Base-by-base conservation (phyloP, 2,797 vertebrate genomes). In the Chaetodon trifasciatus region DNA sequence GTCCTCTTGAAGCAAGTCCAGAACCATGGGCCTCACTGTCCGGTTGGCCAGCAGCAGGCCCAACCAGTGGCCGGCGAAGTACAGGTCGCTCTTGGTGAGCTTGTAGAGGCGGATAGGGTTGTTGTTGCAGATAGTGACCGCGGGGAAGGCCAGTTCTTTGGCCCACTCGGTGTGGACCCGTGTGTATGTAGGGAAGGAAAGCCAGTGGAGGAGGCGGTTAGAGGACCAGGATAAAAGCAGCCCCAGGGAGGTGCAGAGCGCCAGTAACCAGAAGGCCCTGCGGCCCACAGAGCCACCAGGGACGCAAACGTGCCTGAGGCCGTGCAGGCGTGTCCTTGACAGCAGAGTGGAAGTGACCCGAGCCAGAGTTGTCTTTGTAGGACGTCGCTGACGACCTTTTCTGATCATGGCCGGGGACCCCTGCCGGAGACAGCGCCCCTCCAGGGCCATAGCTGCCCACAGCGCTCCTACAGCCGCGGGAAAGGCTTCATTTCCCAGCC, bases 111-210 rank as follows among this genome's bases (percentile, higher is more conserved):
- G 97, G 52, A 99, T 95, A 0, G 97, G 97, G 93, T 99, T 99
- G 95, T 99, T 99, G 96, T 99, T 99, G 94, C 98, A 99, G 91
- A 99, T 95, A n/a, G 98, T 99, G 93, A 99, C 95, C 2, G 97
- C 94, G 35, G 98, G 98, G 93, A 99, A 99, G 75, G 96, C 88
- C 86, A 99, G 94, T 94, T 98, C 97, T 86, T 96, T 97, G 91
- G 97, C 98, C 98, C 98, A 99, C 93, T 98, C 96, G 2, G 96
- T 96, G 92, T 98, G 97, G 87, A 99, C 94, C 35, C 97, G 94
- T 11, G 97, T 99, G 93, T 98, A 96, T 11, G 97, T 98, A 39
- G 98, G 98, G 93, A 98, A 98, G 63, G 97, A 95, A 61, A 99
- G 96, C 97, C 97, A 98, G 93, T 98, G 96, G 49, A 99, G 96